A percentile compares a stretch with the other conserved stretches of the same genome.
Conservation (phyloP, 1,140 invertebrate species). For the Lepidurus couesii region DNA sequence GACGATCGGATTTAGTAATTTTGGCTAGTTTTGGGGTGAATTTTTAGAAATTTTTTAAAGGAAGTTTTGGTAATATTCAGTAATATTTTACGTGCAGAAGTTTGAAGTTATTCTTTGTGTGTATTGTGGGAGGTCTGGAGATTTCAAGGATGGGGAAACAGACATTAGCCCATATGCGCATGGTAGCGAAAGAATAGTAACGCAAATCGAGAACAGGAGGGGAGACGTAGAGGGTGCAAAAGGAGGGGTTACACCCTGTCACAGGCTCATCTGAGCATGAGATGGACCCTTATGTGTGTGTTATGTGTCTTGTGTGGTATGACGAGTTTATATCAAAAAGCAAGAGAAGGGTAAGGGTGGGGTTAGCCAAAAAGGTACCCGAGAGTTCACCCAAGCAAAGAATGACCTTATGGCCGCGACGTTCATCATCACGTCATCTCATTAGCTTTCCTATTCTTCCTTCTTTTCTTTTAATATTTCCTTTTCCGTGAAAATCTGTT, state of each 20-base stretch:
- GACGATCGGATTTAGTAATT: too few relatives aligned
- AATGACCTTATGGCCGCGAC: neutral
- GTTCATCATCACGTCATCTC: neutral
- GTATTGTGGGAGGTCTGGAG: neutral
- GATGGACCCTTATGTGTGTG: conserved; percentile 14
- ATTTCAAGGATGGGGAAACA: neutral
- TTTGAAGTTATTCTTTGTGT: neutral
- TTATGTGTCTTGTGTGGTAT: conserved; percentile 6
- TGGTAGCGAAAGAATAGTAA: neutral
- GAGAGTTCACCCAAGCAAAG: neutral
- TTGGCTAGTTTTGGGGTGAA: too few relatives aligned
- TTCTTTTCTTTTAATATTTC: neutral
- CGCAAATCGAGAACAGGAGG: neutral
- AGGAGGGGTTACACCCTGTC: neutral
- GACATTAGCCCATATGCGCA: conserved; percentile 1
- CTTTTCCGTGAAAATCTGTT: neutral
- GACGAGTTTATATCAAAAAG: neutral
- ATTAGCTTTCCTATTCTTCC: neutral
- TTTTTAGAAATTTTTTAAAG: too few relatives aligned
- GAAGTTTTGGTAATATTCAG: too few relatives aligned
- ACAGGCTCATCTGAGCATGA: conserved; percentile 16
- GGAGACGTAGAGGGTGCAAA: neutral
- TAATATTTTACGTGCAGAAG: too few relatives aligned
- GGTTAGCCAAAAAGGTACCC: too few relatives aligned
- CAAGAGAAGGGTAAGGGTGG: too few relatives aligned